Percentiles rank a stretch among this genome's conserved stretches.
Conservation (phyloP, 2,113 vertebrate species). For the Mola mola region DNA sequence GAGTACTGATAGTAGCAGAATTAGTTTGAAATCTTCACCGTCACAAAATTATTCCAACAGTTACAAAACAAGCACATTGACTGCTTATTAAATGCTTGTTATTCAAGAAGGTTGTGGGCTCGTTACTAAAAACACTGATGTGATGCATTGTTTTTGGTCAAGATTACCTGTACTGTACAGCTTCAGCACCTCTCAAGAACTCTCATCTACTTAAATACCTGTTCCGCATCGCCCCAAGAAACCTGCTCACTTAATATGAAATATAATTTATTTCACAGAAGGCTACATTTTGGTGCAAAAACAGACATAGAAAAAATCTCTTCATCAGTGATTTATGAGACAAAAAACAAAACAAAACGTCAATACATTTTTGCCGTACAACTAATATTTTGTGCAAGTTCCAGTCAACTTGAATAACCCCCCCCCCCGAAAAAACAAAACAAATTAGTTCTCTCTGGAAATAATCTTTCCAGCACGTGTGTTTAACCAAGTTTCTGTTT, state of each 20-base stretch:
- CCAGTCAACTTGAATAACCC: too few species aligned
- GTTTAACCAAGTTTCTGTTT: not conserved
- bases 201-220: slow-evolving; percentile 12
- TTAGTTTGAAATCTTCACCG: too few species aligned
- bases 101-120: not conserved
- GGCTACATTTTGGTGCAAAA: not conserved
- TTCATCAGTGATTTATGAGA: not conserved
- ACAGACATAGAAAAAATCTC: not conserved
- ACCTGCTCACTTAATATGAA: slow-evolving; percentile 7
- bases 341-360: not conserved
- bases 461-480: too few species aligned
- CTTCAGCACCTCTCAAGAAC: too few species aligned
- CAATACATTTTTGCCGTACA: too few species aligned
- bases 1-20: too few species aligned
- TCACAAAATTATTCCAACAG: not conserved
- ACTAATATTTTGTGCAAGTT: too few species aligned
- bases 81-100: not conserved
- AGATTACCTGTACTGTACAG: not conserved
- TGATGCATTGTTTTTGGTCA: not conserved
- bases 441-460: too few species aligned
- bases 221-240: slow-evolving; percentile 1
- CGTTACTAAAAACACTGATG: not conserved
- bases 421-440: slow-evolving; percentile 3
- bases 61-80: not conserved
- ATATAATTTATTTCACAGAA: not conserved